Base-by-base conservation (phyloP, 2,113 vertebrate species). In the Clarias batrachus region DNA sequence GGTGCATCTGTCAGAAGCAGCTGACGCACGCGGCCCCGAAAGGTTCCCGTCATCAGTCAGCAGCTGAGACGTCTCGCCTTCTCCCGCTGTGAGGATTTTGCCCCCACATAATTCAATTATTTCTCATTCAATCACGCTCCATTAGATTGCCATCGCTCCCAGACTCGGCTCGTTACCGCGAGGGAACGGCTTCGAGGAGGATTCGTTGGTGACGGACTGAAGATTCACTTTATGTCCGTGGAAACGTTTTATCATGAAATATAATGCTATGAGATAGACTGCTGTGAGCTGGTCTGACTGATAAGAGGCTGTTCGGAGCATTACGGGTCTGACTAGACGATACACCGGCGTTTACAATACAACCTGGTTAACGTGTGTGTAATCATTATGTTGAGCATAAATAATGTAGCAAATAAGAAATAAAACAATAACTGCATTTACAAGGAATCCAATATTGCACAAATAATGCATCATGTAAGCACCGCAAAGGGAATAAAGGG, bases 101-200 rank as follows among this genome's bases (percentile, higher is more conserved):
- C 88, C 86, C 74, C 83, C 30, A 77, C 86, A 87, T 89, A 89
- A 90, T 89, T 90, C 84, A 90, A 89, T 90, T 87, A 89, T 89
- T 89, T 88, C 81, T 90, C 86, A 87, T 88, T 89, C 82, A 89
- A 85, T 88, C 84, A 85, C 65, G 79, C 90, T 89, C 86, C 65
- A 89, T 89, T 87, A 88, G 85, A 89, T 89, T 79, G 81, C 60
- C 71, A 89, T 89, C 86, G 79, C 79, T 84, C 81, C 84, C 57
- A 6, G 59, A 81, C 88, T 90, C 65, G 79, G 59, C 84, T 86
- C 63, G 84, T 89, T 86, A 87, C 88, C 37, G 48, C 70, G 48
- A 60, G 86, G 81, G 86, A 89, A 88, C 82, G 80, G 78, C 82
- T 86, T 81, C 70, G 1, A 70, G 76, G 62, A 84, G 54, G 82